Base-by-base conservation (phyloP, 2,797 vertebrate genomes). In the Oreochromis grahami region DNA sequence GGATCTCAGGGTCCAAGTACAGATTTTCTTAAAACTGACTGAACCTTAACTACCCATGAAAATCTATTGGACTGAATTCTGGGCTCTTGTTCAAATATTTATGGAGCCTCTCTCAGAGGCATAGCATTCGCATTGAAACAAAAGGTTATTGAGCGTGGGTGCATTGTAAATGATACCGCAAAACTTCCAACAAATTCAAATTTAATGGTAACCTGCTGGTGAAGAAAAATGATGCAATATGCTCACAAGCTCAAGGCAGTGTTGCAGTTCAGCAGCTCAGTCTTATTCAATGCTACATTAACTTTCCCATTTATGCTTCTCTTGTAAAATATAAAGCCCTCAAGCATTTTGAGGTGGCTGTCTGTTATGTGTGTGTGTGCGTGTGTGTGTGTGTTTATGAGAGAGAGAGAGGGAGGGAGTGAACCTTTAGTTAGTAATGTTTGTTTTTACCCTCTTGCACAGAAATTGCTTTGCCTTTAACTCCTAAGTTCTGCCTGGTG, bases 201-300 rank as follows among this genome's bases (percentile, higher is more conserved):
- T 96, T 96, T 96, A 97, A 97, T 96, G 95, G 94, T 95, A 94
- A 96, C 95, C 91, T 96, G 95, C 96, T 96, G 96, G 86, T 92
- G 91, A 95, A 96, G 96, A 97, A 96, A 97, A 97, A 97, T 94
- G 87, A 96, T 96, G 94, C 94, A 94, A 96, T 97, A 96, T 97
- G 96, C 94, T 93, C 88, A 87, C 93, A 91, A 97, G 96, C 93
- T 97, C 90, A 95, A 94, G 96, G 94, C 96, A 93, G 93, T 94
- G 94, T 94, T 93, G 93, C 95, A 97, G 95, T 96, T 95, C 95
- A 97, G 93, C 94, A 94, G 93, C 95, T 96, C 94, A 95, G 94
- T 97, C 96, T 96, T 97, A 97, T 97, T 98, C 97, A 97, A 93
- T 97, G 97, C 97, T 96, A 97, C 97, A 97, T 97, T 98, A 98